phyloP scores from a whole-genome alignment of 2,888 invertebrate species.

The Papilio protenor region DNA sequence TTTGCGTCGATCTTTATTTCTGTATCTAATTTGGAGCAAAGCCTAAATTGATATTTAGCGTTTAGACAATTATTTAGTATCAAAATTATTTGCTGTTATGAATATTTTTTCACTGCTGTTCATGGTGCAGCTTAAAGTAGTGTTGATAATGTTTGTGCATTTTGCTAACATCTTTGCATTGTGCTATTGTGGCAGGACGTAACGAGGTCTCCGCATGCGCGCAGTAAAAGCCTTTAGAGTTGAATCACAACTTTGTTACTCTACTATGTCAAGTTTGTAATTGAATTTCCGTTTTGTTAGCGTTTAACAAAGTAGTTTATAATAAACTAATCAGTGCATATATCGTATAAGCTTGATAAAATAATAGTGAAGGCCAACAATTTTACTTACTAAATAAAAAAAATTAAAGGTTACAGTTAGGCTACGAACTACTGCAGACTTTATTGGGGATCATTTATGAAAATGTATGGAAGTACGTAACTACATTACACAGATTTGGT shows the following conservation, averaged over 20 bases:
- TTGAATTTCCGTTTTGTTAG: constrained; percentile 29
- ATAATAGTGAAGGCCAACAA: background rate
- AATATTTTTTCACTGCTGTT: background rate
- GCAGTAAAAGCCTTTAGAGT: constrained; percentile 27
- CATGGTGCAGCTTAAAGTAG: background rate
- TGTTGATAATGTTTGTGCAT: background rate
- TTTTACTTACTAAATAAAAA: background rate
- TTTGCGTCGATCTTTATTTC: no score
- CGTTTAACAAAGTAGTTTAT: constrained; percentile 7
- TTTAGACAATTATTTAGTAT: background rate
- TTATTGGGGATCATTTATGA: no score
- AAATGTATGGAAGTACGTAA: no score
- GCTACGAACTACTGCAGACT: no score
- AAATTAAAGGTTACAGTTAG: no score
- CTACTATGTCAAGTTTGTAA: constrained; percentile 25
- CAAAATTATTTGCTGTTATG: background rate
- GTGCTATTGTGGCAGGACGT: constrained; percentile 26
- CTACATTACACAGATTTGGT: no score
- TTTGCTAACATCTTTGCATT: constrained; percentile 11
- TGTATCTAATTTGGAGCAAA: no score
- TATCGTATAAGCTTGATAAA: background rate
- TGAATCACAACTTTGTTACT: constrained; percentile 24
- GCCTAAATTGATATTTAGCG: no score
- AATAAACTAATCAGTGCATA: background rate
- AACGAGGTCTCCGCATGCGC: constrained; percentile 21